These are phyloP conservation scores for Drosophila pruinosa DNA, from an alignment of 1,140 invertebrate genomes.

Conservation along the genomic window DNA sequence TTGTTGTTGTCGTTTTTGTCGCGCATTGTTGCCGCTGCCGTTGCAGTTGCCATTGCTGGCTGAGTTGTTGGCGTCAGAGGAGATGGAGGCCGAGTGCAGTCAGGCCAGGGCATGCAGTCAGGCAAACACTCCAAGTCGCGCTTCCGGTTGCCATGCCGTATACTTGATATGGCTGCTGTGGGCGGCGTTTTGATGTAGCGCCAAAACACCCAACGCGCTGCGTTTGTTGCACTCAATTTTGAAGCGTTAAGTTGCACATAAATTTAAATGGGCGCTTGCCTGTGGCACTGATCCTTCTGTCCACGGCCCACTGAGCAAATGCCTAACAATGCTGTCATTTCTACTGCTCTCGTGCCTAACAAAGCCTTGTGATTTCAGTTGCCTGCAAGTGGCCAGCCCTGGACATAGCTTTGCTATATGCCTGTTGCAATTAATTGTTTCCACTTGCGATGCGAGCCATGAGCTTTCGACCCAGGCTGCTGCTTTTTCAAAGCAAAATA, in stretches of 20 bases:
- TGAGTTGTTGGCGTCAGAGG: constrained; percentile 38
- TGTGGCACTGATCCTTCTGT: neutral
- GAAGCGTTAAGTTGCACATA: constrained; percentile 81
- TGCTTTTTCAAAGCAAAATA: neutral
- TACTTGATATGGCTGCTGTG: constrained; percentile 73
- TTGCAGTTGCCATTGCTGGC: constrained; percentile 37
- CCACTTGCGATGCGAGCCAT: constrained; percentile 5
- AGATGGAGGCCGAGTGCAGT: constrained; percentile 39
- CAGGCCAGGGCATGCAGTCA: constrained; percentile 48
- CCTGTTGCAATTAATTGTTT: constrained; percentile 63
- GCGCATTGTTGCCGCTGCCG: constrained; percentile 55
- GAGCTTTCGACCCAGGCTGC: neutral
- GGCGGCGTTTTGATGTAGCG: constrained; percentile 44
- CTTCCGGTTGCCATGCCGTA: constrained; percentile 75
- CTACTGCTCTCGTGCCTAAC: constrained; percentile 10
- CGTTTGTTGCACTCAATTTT: constrained; percentile 81
- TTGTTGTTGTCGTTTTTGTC: constrained; percentile 67
- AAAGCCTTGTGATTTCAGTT: constrained; percentile 46
- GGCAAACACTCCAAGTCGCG: constrained; percentile 76
- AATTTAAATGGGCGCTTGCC: constrained; percentile 66
- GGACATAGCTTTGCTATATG: constrained; percentile 4
- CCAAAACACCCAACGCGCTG: constrained; percentile 11
- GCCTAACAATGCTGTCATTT: constrained; percentile 42
- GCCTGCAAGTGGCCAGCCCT: constrained; percentile 8
- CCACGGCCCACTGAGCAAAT: neutral